A percentile compares a stretch with the other conserved stretches of the same genome.
These are phyloP conservation scores for Lateolabrax maculatus DNA, from an alignment of 2,797 vertebrate species.

Conservation along the genomic window DNA sequence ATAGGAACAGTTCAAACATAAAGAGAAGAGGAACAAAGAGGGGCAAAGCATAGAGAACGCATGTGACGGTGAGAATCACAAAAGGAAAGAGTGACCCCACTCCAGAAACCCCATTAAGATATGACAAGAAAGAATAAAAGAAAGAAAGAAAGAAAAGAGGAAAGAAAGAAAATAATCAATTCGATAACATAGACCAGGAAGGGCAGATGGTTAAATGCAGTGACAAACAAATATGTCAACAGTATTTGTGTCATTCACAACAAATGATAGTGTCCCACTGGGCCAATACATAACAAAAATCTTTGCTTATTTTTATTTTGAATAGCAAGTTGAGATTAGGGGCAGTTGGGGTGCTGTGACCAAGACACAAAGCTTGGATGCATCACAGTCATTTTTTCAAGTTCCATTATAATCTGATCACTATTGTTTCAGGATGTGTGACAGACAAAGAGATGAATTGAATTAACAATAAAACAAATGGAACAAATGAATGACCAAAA, in stretches of 20 bases:
- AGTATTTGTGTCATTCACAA: constrained; percentile 21
- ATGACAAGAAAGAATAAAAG: constrained; percentile 24
- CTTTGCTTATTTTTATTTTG: constrained; percentile 26
- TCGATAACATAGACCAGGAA: constrained; percentile 12
- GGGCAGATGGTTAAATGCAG: constrained; percentile 18
- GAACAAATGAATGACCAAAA: constrained; percentile 39
- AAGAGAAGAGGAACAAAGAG: constrained; percentile 46
- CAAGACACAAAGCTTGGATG: neutral
- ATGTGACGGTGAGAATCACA: constrained; percentile 15
- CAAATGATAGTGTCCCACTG: constrained; percentile 25
- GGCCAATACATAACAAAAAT: constrained; percentile 37
- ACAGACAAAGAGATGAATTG: constrained; percentile 49
- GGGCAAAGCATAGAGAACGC: constrained; percentile 4
- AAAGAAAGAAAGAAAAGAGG: neutral
- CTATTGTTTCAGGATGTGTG: constrained; percentile 32
- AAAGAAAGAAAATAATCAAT: constrained; percentile 18
- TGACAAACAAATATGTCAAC: constrained; percentile 31
- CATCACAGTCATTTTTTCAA: constrained; percentile 13
- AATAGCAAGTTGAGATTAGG: neutral
- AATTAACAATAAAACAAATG: constrained; percentile 48
- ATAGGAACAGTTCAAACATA: constrained; percentile 42
- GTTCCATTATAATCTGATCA: constrained; percentile 43
- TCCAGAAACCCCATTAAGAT: constrained; percentile 41
- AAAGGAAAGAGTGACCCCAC: constrained; percentile 26
- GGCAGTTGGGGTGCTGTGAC: neutral